A percentile compares a stretch with the other conserved stretches of the same genome.
phyloP scores from a whole-genome alignment of 2,113 vertebrate genomes.

The Blennius ocellaris region DNA sequence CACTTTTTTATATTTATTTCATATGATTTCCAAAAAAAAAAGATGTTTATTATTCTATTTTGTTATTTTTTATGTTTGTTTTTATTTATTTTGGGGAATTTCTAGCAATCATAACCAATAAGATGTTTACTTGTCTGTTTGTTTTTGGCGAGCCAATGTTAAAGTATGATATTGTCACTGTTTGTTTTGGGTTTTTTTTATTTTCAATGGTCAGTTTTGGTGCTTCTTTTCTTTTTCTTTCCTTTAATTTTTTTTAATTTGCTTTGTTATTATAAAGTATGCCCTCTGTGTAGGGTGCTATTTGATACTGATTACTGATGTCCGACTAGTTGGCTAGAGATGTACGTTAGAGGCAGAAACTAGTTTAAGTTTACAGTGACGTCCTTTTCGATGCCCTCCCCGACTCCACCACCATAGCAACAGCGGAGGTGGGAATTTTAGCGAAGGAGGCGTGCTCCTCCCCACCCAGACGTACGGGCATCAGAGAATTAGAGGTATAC shows the following conservation, averaged over 20 bases:
- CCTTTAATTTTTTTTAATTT: slow-evolving; percentile 77
- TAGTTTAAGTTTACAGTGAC: slow-evolving; percentile 76
- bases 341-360: slow-evolving; percentile 71
- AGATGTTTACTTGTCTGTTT: slow-evolving; percentile 73
- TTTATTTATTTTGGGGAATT: slow-evolving; percentile 68
- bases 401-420: slow-evolving; percentile 26
- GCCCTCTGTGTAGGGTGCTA: slow-evolving; percentile 79
- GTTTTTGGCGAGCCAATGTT: slow-evolving; percentile 76
- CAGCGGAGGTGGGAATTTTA: slow-evolving; percentile 38
- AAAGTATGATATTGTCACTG: slow-evolving; percentile 68
- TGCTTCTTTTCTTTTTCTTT: slow-evolving; percentile 65
- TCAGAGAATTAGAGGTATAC: slow-evolving; percentile 60
- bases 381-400: slow-evolving; percentile 33
- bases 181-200: slow-evolving; percentile 60
- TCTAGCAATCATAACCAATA: slow-evolving; percentile 76
- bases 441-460: slow-evolving; percentile 34
- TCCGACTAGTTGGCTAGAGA: slow-evolving; percentile 78
- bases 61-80: slow-evolving; percentile 75
- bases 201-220: slow-evolving; percentile 71
- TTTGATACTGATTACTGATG: slow-evolving; percentile 83
- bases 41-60: slow-evolving; percentile 80
- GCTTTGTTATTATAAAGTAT: slow-evolving; percentile 71
- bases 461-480: slow-evolving; percentile 32
- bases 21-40: slow-evolving; percentile 58
- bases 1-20: slow-evolving; percentile 78